These are phyloP conservation scores for Trichosurus vulpecula DNA, from an alignment of 2,797 vertebrate genomes.

Conservation along the genomic window DNA sequence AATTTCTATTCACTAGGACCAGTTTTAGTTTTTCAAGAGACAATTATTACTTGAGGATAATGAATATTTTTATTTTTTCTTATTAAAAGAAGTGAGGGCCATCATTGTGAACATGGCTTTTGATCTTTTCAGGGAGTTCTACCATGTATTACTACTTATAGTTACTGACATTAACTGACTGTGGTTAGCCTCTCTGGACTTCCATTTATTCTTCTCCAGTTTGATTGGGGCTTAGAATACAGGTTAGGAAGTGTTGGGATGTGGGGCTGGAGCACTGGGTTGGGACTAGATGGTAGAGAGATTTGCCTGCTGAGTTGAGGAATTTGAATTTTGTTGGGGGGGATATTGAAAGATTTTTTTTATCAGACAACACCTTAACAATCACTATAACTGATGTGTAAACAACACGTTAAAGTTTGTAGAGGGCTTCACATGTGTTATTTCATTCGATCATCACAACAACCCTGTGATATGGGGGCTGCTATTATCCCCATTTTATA, in stretches of 20 bases:
- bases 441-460: not conserved
- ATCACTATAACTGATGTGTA: not conserved
- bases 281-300: not conserved
- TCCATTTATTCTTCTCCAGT: not conserved
- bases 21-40: not conserved
- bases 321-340: not conserved
- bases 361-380: not conserved
- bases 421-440: not conserved
- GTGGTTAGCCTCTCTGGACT: not conserved
- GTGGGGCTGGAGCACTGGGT: not conserved
- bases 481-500: not conserved
- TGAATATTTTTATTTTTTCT: not conserved
- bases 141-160: not conserved
- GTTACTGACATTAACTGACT: not conserved
- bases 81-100: not conserved
- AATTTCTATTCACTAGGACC: not conserved
- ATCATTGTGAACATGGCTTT: not conserved
- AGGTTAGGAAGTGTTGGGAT: not conserved
- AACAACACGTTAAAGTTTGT: not conserved
- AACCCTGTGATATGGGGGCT: not conserved
- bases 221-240: not conserved
- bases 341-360: not conserved
- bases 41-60: not conserved
- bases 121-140: not conserved
- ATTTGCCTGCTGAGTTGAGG: not conserved